These are phyloP conservation scores for Cydia strobilella DNA, from an alignment of 1,140 invertebrate species.

Conservation along the genomic window DNA sequence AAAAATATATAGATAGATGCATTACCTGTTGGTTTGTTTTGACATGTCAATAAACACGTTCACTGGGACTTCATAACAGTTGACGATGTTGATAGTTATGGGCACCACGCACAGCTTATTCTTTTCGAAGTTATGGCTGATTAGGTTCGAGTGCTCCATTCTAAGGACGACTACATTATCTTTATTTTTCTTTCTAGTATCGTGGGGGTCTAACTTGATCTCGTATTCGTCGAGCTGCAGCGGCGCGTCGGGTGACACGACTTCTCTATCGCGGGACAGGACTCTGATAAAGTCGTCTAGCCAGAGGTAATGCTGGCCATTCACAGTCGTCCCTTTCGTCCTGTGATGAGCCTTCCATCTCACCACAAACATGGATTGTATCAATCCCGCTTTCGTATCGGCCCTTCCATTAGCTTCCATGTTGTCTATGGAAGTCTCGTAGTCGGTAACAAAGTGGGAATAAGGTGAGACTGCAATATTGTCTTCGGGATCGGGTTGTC, in stretches of 20 bases:
- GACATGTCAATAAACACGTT: slow-evolving; percentile 73
- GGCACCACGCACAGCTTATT: slow-evolving; percentile 80
- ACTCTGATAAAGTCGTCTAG: slow-evolving; percentile 70
- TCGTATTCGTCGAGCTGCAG: slow-evolving; percentile 57
- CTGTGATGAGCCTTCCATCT: slow-evolving; percentile 79
- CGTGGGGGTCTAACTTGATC: slow-evolving; percentile 47
- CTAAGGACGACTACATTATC: slow-evolving; percentile 77
- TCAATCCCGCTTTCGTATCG: slow-evolving; percentile 53
- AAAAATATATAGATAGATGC: slow-evolving; percentile 2
- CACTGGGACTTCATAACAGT: slow-evolving; percentile 72
- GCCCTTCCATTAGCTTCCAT: slow-evolving; percentile 33
- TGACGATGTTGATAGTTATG: slow-evolving; percentile 78
- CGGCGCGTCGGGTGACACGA: slow-evolving; percentile 39
- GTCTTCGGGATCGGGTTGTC: slow-evolving; percentile 45
- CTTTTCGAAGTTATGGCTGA: slow-evolving; percentile 79
- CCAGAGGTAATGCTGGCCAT: slow-evolving; percentile 80
- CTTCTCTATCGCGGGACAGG: slow-evolving; percentile 51
- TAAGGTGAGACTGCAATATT: slow-evolving; percentile 61
- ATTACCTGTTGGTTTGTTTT: slow-evolving; percentile 66
- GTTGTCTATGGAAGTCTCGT: slow-evolving; percentile 55
- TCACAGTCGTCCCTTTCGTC: slow-evolving; percentile 60
- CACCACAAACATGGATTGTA: slow-evolving; percentile 78
- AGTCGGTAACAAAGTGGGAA: slow-evolving; percentile 70
- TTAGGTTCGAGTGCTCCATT: slow-evolving; percentile 75
- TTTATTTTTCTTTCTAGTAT: slow-evolving; percentile 55